Percentiles rank a stretch among this genome's conserved stretches.
These are phyloP conservation scores for Diarsia mendica DNA, from an alignment of 2,888 invertebrate species.

Conservation along the genomic window DNA sequence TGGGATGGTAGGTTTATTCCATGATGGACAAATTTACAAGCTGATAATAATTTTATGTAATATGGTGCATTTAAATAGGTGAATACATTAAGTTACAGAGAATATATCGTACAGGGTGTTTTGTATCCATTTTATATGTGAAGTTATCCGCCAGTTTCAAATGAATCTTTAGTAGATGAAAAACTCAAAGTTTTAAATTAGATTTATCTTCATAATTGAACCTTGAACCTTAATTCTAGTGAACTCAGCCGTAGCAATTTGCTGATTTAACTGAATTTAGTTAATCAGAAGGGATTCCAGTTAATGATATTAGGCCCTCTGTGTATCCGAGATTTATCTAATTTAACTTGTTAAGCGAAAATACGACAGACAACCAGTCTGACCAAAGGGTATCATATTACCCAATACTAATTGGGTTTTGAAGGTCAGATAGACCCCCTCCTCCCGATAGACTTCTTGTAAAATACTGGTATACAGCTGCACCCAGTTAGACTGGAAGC, in stretches of 20 bases:
- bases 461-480: too few relatives aligned
- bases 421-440: too few relatives aligned
- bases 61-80: background rate
- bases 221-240: slow-evolving; percentile 22
- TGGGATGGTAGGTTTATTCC: too few relatives aligned
- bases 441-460: too few relatives aligned
- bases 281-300: slow-evolving; percentile 29
- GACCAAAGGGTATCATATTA: too few relatives aligned
- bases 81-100: background rate
- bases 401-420: too few relatives aligned
- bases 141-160: background rate
- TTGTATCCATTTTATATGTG: background rate
- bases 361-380: too few relatives aligned
- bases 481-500: too few relatives aligned
- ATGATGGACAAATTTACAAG: background rate
- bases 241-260: slow-evolving; percentile 27
- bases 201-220: slow-evolving; percentile 10
- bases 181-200: background rate
- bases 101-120: too few relatives aligned
- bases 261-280: slow-evolving; percentile 19
- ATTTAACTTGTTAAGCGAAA: slow-evolving; percentile 12
- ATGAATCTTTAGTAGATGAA: background rate
- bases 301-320: slow-evolving; percentile 29
- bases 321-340: slow-evolving; percentile 28
- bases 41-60: background rate